Evolutionary conservation across 2,113 vertebrate genomes (phyloP).

Genomic region (Empidonax traillii): DNA sequence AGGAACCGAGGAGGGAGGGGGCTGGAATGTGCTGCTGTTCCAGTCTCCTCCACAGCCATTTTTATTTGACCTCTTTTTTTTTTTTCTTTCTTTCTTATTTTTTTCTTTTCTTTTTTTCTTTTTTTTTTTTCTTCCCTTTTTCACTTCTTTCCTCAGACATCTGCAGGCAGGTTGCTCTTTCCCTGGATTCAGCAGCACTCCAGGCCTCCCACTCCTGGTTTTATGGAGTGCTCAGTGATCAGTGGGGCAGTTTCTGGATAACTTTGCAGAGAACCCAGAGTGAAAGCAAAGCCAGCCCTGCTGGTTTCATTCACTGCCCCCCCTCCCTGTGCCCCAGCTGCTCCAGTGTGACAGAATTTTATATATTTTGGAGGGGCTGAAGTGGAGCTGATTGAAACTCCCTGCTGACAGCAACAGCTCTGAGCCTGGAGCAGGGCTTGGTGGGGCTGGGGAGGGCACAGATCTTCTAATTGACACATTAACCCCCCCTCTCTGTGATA

Average conservation of each 20-base stretch:
- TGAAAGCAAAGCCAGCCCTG: not conserved
- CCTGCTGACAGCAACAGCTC: not conserved
- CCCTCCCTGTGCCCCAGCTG: not conserved
- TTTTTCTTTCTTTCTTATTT: not conserved
- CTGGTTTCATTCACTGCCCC: not conserved
- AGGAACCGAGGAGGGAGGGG: not conserved
- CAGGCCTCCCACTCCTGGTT: not conserved
- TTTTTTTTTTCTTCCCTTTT: not conserved
- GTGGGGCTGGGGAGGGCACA: not conserved
- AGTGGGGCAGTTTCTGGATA: not conserved
- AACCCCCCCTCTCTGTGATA: rapidly evolving
- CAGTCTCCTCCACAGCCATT: not conserved
- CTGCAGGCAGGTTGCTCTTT: not conserved
- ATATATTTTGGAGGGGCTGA: not conserved
- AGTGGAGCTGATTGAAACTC: not conserved
- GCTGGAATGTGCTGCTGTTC: not conserved
- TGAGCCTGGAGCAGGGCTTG: not conserved
- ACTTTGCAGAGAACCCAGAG: not conserved
- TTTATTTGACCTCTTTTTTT: not conserved
- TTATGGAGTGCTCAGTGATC: not conserved
- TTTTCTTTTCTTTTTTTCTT: not conserved
- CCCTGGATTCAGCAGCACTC: not conserved
- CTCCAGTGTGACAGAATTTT: not conserved
- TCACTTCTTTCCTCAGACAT: not conserved
- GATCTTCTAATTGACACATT: too few species aligned